These are phyloP conservation scores for Villa cingulata DNA, from an alignment of 2,888 invertebrate species.

Conservation along the genomic window DNA sequence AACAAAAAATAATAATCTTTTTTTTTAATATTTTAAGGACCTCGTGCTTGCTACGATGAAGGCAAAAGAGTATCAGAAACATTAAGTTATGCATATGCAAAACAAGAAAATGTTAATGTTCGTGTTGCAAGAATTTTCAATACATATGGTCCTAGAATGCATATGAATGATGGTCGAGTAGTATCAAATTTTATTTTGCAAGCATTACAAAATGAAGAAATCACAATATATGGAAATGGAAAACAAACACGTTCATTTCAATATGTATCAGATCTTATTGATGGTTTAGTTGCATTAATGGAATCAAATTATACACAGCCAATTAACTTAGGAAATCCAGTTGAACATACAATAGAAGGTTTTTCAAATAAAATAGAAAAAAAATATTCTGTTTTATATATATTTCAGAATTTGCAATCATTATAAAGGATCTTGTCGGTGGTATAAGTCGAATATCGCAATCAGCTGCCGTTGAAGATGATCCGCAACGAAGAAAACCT, in stretches of 20 bases:
- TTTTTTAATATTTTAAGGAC: conserved; percentile 41
- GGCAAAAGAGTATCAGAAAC: conserved; percentile 98
- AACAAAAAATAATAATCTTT: too few relatives aligned
- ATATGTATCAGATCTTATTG: conserved; percentile 93
- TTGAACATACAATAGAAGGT: conserved; percentile 91
- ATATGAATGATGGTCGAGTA: conserved; percentile 95
- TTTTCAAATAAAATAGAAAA: neutral
- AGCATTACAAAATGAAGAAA: conserved; percentile 84
- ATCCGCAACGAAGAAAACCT: conserved; percentile 87
- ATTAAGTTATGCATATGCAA: conserved; percentile 86
- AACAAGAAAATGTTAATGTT: conserved; percentile 90
- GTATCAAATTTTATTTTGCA: conserved; percentile 98
- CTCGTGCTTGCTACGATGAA: conserved; percentile 96
- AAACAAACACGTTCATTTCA: conserved; percentile 93
- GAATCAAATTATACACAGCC: conserved; percentile 84
- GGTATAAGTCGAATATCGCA: conserved; percentile 73
- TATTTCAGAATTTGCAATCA: conserved; percentile 65
- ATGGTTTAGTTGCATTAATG: conserved; percentile 87
- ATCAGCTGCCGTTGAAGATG: conserved; percentile 82
- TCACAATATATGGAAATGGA: conserved; percentile 85
- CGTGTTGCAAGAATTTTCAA: conserved; percentile 97
- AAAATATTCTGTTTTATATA: neutral
- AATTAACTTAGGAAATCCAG: conserved; percentile 94
- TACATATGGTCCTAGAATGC: conserved; percentile 98
- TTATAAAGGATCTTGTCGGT: conserved; percentile 73